Base-by-base conservation (phyloP, 2,113 vertebrate species). In the Pelodiscus sinensis region DNA sequence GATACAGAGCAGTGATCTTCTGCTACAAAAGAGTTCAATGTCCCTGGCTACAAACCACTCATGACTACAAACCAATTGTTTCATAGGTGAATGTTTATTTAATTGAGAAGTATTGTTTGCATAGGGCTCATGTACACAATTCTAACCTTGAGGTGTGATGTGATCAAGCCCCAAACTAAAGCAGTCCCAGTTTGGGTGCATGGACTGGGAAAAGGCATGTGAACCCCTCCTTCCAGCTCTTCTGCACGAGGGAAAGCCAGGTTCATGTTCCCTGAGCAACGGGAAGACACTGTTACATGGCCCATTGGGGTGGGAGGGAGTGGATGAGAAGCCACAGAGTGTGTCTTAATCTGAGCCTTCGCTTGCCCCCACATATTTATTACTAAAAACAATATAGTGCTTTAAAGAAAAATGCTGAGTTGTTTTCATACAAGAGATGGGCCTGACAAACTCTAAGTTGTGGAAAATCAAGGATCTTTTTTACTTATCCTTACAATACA, bases 321-420 rank as follows among this genome's bases (percentile, higher is more conserved):
- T 16, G 1, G 44, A 35, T 8, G 0, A 1, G 8, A 6, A 25
- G 14, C 62, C 31, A 80, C 0, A 65, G 1, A 91, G 27, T 58
- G 90, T 6, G 14, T 29, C 55, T 60, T 12, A 55, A 83, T 9
- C 0, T 77, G 55, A 86, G n/a, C 25, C 56, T 87, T 82, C 51
- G 35, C 7, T 38, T 65, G 73, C 13, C 38, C 29, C 13, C 56
- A 58, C 81, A 44, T 82, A 58, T 82, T 86, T 86, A 87, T 50
- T 35, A 31, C 11, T 86, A 22, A 75, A 77, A 83, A 85, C 65
- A 90, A 55, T 88, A 78, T 3, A 71, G 3, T 11, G 75, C 29
- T 24, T 24, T 92, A 79, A 90, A 88, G 86, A 8, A 38, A 38
- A 62, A 77, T 25, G 13, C 73, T 25, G 38, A 75, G 24, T 44